Percentiles rank a stretch among this genome's conserved stretches.
phyloP scores from a whole-genome alignment of 2,797 vertebrate genomes.

The Harpagifer antarcticus region DNA sequence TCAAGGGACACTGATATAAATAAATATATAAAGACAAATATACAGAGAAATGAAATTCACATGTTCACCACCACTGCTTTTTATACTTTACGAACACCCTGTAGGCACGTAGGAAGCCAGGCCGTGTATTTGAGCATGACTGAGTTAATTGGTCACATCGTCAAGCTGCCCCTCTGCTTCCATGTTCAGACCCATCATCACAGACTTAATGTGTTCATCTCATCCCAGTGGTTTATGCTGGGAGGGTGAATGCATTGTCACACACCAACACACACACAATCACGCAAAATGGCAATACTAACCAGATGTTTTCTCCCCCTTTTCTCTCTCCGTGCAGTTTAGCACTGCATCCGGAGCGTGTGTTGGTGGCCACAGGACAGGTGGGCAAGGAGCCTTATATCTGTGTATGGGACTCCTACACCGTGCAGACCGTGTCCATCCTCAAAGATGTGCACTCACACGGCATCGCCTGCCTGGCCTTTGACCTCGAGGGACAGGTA shows the following conservation, averaged over 20 bases:
- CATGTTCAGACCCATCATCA: constrained; percentile 51
- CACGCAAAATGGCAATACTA: constrained; percentile 39
- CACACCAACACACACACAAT: constrained; percentile 23
- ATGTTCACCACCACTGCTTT: constrained; percentile 30
- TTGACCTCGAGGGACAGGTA: constrained; percentile 98
- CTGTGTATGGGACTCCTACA: constrained; percentile 98
- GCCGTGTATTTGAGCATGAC: constrained; percentile 60
- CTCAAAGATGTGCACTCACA: constrained; percentile 97
- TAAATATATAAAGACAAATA: constrained; percentile 16
- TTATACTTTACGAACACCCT: constrained; percentile 21
- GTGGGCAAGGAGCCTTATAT: constrained; percentile 99
- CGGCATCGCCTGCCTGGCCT: constrained; percentile 96
- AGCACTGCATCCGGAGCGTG: constrained; percentile 96
- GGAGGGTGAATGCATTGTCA: constrained; percentile 57
- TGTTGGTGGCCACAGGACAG: constrained; percentile 98
- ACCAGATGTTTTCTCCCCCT: constrained; percentile 58
- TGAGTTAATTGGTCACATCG: constrained; percentile 74
- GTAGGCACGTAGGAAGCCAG: constrained; percentile 43
- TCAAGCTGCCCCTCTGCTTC: constrained; percentile 74
- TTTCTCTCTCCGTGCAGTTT: constrained; percentile 86
- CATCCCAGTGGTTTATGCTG: constrained; percentile 66
- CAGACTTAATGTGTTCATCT: constrained; percentile 70
- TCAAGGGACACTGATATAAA: constrained; percentile 9
- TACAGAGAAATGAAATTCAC: constrained; percentile 17
- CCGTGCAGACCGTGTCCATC: constrained; percentile 95